Base-by-base conservation (phyloP, 2,797 vertebrate genomes). In the Helostoma temminkii region DNA sequence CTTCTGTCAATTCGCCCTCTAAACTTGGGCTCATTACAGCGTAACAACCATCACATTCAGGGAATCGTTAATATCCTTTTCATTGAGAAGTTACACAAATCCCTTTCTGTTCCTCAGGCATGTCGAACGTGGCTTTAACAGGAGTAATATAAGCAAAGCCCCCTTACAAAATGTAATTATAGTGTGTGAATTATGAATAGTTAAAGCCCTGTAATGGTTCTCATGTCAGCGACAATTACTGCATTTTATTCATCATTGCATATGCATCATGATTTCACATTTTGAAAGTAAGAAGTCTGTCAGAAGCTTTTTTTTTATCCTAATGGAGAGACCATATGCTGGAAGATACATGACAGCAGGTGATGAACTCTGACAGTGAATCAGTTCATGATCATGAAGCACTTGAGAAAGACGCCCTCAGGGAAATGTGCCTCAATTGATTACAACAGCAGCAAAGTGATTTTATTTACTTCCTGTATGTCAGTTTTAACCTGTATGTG, bases 41-140 rank as follows among this genome's bases (percentile, higher is more conserved):
- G 15, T 76, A 76, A 86, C 74, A 78, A 57, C 76, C 78, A 67
- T 87, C 71, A 81, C 79, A 83, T 83, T 69, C 81, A 68, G 52
- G 57, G 69, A 76, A 80, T 60, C 70, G 74, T 86, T 86, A 74
- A 83, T 82, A 66, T 77, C 74, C 79, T 75, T 66, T 79, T 78
- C 73, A 85, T 82, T 88, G 82, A 80, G 71, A 85, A 82, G 65
- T 85, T 83, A 54, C 80, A 69, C 80, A 87, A 85, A 83, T 86
- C 78, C 66, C 46, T 83, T 41, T 73, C 60, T 70, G 71, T 81
- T 82, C 72, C 59, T n/a, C 66, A 26, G 72, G 71, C 85, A 67
- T 87, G 87, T 83, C 82, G 14, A 90, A 90, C 84, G 65, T 72
- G 79, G 78, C 71, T 88, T 78, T 65, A 80, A 74, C 80, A 82